Conservation (phyloP, 2,797 vertebrate genomes). For the Lepilemur ruficaudatus region DNA sequence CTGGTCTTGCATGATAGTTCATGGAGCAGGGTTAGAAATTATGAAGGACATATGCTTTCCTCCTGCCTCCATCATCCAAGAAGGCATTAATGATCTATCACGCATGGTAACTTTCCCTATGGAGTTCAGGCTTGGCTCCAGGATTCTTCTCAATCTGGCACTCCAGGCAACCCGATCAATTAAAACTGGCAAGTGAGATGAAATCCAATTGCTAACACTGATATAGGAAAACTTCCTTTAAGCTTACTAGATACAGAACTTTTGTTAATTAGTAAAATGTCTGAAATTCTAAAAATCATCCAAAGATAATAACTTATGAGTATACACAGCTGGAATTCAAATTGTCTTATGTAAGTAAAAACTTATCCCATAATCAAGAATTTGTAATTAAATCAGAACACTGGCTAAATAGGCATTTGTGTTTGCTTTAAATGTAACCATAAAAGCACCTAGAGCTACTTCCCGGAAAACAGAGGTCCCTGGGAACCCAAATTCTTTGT, state of each 20-base stretch:
- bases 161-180: not conserved
- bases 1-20: not conserved
- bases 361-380: slow-evolving; percentile 41
- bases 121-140: not conserved
- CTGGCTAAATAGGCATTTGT: not conserved
- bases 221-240: not conserved
- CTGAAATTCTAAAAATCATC: slow-evolving; percentile 30
- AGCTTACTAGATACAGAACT: not conserved
- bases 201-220: not conserved
- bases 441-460: not conserved
- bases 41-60: not conserved
- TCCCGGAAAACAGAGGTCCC: slow-evolving; percentile 13
- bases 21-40: not conserved
- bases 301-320: slow-evolving; percentile 48
- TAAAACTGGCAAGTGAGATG: not conserved
- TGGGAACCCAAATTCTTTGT: not conserved
- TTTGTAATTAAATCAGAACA: slow-evolving; percentile 58
- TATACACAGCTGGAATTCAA: slow-evolving; percentile 41
- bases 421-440: slow-evolving; percentile 14
- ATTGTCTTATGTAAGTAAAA: slow-evolving; percentile 41
- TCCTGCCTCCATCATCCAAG: not conserved
- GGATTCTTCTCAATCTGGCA: not conserved
- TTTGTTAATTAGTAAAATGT: slow-evolving; percentile 49
- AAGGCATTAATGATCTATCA: not conserved
- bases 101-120: not conserved